phyloP scores from a whole-genome alignment of 2,113 vertebrate genomes.

The Suncus etruscus region DNA sequence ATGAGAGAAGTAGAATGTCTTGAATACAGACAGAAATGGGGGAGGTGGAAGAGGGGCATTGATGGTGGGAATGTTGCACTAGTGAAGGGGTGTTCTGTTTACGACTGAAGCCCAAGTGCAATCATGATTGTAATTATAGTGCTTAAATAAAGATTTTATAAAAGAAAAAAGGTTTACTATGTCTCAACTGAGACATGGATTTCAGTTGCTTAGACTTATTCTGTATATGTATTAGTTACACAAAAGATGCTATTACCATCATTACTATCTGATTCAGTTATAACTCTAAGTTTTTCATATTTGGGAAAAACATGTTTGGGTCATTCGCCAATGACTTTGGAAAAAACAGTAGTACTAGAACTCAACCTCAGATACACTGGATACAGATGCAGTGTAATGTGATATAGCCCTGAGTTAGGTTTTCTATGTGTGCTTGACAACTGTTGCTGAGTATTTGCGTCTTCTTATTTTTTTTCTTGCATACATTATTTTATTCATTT shows the following conservation, averaged over 20 bases:
- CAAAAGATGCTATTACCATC: not conserved
- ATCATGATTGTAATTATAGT: too few relatives aligned
- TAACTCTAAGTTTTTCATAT: not conserved
- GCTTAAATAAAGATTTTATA: too few relatives aligned
- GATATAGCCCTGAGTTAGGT: not conserved
- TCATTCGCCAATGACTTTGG: conserved; percentile 1
- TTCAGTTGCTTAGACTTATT: conserved; percentile 8
- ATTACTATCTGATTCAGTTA: not conserved
- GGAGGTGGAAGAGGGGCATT: too few relatives aligned
- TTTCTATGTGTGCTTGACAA: conserved; percentile 25
- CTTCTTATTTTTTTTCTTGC: not conserved
- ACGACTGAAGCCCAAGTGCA: too few relatives aligned
- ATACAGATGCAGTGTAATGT: not conserved
- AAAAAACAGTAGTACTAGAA: not conserved
- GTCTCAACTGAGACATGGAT: not conserved
- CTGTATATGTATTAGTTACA: not conserved
- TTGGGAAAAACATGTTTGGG: not conserved
- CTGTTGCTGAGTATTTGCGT: not conserved
- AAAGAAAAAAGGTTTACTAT: too few relatives aligned
- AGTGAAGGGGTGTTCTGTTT: too few relatives aligned
- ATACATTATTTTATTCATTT: conserved; percentile 7
- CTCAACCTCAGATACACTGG: not conserved
- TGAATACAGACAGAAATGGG: too few relatives aligned
- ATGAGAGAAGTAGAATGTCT: too few relatives aligned
- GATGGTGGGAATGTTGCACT: too few relatives aligned